Evolutionary conservation across 2,113 vertebrate species (phyloP), one percentile per base, ranked within the genome.

Genomic region (Campylorhamphus procurvoides): DNA sequence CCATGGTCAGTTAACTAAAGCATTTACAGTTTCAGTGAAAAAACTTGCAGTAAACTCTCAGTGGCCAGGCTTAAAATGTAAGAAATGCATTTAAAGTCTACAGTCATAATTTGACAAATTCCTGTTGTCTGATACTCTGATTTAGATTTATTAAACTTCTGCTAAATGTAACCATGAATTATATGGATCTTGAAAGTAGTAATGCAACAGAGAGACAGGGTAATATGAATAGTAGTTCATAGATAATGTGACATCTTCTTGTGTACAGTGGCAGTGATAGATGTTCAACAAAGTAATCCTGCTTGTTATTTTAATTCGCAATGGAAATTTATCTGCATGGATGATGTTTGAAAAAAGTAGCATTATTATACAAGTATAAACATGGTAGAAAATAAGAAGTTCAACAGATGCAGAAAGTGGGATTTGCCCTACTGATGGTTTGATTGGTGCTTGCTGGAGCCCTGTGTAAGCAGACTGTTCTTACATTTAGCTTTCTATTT

Each of bases 401-500:
- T 93, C 44, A 63, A 5, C 50, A 84, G 64, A 90, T 78, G 33
- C 0, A 0, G 47, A 35, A 93, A 47, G 60, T 71, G 40, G 19
- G n/a, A 58, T 89, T 95, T 88, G 67, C 67, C 52, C n/a, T 91
- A 3, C 56, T 82, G 58, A 8, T 68, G 52, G n/a, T 49, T 76
- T 92, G 68, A 69, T 60, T 94, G 91, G 69, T 87, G 63, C 44
- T 82, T 89, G 67, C 84, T 91, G 71, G 71, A 93, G 42, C 42
- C 46, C 78, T 73, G 0, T 69, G 72, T 88, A 93, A 96, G 88
- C 85, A 96, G 88, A 14, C 79, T 73, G 53, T 91, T 93, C 67
- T 87, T 93, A 55, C 79, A 80, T 87, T 89, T 82, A 89, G 79
- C 87, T 93, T 97, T 87, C 91, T 93, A 89, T 95, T 95, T 97